Base-by-base conservation (phyloP, 30 jellyfish, hydroid and myxozoan species). In the Aurelia sp. region DNA sequence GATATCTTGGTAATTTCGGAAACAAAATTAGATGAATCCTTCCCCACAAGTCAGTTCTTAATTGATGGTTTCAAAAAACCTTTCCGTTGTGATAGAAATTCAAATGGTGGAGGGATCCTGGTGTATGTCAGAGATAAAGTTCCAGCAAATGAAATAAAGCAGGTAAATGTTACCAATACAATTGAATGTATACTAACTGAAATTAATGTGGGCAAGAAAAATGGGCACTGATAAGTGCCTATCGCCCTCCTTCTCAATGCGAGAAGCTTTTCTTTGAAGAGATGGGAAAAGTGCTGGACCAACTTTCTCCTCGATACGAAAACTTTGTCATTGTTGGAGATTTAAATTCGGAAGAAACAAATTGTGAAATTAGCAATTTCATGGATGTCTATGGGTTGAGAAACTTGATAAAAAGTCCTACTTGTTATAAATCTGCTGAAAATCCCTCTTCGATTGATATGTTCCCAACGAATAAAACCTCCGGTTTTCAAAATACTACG, bases 51-150 rank as follows among this genome's bases (percentile, higher is more conserved):
- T 66, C 78, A 30, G 50, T 66, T 66, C 18, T 66, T 27, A 22
- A 22, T 66, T 22, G 78, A 66, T 66, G 78, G 78, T 66, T 66
- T 27, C 33, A 27, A 35, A 66, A 30, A 31, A 66, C 11, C 78
- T 10, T 66, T 66, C 78, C 78, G 8, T 35, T 13, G 15, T 18
- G 78, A 66, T 66, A 66, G 78, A 66, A 66, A 66, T 66, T 67
- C 78, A 40, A 40, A 40, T 40, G 51, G 51, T 40, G 51, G 51
- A 40, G 51, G 51, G 51, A 40, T 40, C 16, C 33, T 66, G 19
- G 57, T 66, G 20, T 66, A 19, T 66, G 15, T 66, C 78, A 66
- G 11, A 27, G 78, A 66, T 22, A 66, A 66, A 27, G 9, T 66
- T 66, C 78, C 78, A 35, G 78, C 16, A 10, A 66, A 66, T 22